Evolutionary conservation across 2,113 vertebrate species (phyloP).

Genomic region (Cyprinus carpio): DNA sequence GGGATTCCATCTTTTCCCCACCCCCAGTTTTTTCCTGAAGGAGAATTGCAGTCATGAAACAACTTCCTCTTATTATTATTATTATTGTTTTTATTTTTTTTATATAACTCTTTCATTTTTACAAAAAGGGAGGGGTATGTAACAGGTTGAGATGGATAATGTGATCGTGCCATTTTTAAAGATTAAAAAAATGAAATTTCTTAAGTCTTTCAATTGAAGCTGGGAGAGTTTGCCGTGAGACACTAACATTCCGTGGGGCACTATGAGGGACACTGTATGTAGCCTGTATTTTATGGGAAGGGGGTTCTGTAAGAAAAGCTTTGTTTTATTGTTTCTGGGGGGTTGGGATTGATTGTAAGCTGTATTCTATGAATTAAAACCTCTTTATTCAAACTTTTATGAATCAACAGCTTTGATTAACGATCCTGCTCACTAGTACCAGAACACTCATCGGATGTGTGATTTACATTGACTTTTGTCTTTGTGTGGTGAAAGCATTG

Average conservation of each 20-base stretch:
- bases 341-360: slow-evolving; percentile 54
- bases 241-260: slow-evolving; percentile 62
- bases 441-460: slow-evolving; percentile 55
- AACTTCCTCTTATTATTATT: slow-evolving; percentile 62
- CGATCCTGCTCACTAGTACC: slow-evolving; percentile 57
- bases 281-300: slow-evolving; percentile 58
- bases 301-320: slow-evolving; percentile 47
- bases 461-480: slow-evolving; percentile 56
- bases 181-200: not conserved
- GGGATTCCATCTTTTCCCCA: slow-evolving; percentile 57
- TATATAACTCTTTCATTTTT: slow-evolving; percentile 52
- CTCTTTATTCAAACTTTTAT: slow-evolving; percentile 46
- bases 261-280: slow-evolving; percentile 60
- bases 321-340: slow-evolving; percentile 60
- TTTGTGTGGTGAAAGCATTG: slow-evolving; percentile 69
- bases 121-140: slow-evolving; percentile 20
- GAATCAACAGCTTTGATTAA: slow-evolving; percentile 51
- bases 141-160: slow-evolving; percentile 56
- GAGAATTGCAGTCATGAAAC: slow-evolving; percentile 55
- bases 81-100: not conserved
- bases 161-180: slow-evolving; percentile 61
- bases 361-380: slow-evolving; percentile 57
- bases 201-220: slow-evolving; percentile 55
- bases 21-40: slow-evolving; percentile 59
- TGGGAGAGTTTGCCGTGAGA: slow-evolving; percentile 56